Base-by-base conservation (phyloP, 2,888 invertebrate species). In the Rhagium mordax region DNA sequence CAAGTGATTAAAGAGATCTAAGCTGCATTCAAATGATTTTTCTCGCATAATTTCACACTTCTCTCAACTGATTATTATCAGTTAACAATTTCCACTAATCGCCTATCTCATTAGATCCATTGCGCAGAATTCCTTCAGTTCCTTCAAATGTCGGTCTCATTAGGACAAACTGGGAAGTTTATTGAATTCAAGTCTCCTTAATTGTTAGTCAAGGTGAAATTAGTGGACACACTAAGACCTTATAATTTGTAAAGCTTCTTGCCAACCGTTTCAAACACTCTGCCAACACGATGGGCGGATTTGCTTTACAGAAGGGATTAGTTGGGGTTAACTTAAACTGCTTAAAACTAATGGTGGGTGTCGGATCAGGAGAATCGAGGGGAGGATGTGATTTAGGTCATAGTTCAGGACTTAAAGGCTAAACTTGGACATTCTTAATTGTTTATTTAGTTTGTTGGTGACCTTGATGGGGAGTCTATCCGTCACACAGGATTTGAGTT, bases 261-360 rank as follows among this genome's bases (percentile, higher is more conserved):
- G 20, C 33, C 59, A 51, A 51, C 70, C 15, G 49, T 61, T 70
- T 29, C 60, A 24, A 61, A 70, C 61, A 18, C 60, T 64, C 67
- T 64, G 62, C 68, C 59, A 70, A 71, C 73, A 71, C 59, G 70
- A 65, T 72, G 55, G 73, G 24, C 33, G 62, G 75, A 77, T 74
- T 73, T 72, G 69, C 60, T 66, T 69, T 59, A 55, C 55, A 61
- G 71, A 33, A 53, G 18, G 73, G 71, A 77, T 77, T 75, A 75
- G 73, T 73, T 70, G 64, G 65, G 75, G 77, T 71, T 73, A 60
- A 74, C 57, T 74, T 67, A 71, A 65, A 20, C 20, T 55, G 21
- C 55, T 24, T 55, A 41, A 41, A 41, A 41, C 41, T 41, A 41
- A 41, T 41, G 41, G 41, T n/a, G 41, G 41, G 41, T 41, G 41